These are phyloP conservation scores for Neodiprion virginianus DNA, from an alignment of 1,140 invertebrate genomes.

Conservation along the genomic window DNA sequence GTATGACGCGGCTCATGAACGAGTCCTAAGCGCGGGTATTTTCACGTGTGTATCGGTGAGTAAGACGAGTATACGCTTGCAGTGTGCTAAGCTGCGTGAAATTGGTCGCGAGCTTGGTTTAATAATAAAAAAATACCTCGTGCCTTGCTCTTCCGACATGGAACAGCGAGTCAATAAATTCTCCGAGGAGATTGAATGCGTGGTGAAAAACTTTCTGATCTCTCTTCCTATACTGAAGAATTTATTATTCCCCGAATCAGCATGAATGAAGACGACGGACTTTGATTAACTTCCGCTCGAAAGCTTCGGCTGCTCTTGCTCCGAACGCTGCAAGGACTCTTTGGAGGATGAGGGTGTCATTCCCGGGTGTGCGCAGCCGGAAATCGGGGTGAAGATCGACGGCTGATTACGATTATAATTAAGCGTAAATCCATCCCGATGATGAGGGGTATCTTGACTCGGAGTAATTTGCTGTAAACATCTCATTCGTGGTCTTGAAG, in stretches of 20 bases:
- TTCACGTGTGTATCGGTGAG: neutral
- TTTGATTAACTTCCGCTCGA: no score
- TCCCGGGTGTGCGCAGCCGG: no score
- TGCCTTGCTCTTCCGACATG: no score
- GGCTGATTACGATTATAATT: neutral
- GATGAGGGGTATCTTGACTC: neutral
- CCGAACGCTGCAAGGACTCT: no score
- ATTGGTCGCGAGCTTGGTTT: neutral
- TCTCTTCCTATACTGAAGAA: no score
- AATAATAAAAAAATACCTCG: neutral
- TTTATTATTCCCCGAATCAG: no score
- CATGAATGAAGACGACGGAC: no score
- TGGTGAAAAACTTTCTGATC: no score
- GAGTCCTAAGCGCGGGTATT: neutral
- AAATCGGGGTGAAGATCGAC: neutral
- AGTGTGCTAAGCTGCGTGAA: conserved; percentile 1
- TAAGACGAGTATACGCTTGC: neutral
- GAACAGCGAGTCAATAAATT: no score
- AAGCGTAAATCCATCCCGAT: neutral
- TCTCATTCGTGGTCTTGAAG: conserved; percentile 1
- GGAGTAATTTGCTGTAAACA: conserved; percentile 9
- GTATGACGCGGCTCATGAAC: neutral
- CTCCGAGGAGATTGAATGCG: no score
- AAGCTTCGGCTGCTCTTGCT: no score
- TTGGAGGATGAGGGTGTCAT: no score